Evolutionary conservation across 2,113 vertebrate genomes (phyloP).

Genomic region (Epinephelus fuscoguttatus): DNA sequence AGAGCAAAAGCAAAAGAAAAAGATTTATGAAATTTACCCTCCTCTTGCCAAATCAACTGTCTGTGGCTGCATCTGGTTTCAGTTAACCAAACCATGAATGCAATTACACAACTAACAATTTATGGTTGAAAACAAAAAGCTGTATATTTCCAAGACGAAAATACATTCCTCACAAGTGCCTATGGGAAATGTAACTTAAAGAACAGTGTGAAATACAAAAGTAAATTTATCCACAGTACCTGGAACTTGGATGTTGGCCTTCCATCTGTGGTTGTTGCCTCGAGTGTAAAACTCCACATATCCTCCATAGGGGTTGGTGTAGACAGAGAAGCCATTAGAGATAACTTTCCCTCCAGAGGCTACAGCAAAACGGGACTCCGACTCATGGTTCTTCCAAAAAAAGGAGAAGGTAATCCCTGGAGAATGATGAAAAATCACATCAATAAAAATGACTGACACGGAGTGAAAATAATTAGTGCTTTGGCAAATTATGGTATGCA

Average conservation of each 20-base stretch:
- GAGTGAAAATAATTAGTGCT: not conserved
- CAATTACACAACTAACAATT: slow-evolving; percentile 44
- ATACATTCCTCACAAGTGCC: slow-evolving; percentile 22
- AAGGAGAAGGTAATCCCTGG: slow-evolving; percentile 96
- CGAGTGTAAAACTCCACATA: slow-evolving; percentile 92
- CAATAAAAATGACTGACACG: slow-evolving; percentile 6
- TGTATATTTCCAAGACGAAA: slow-evolving; percentile 12
- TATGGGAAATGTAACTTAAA: not conserved
- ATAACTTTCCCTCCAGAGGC: slow-evolving; percentile 91
- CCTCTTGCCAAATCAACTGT: slow-evolving; percentile 33
- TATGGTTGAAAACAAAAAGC: slow-evolving; percentile 42
- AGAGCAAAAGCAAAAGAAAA: not conserved
- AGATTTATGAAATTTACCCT: slow-evolving; percentile 22
- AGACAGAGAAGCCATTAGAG: slow-evolving; percentile 94
- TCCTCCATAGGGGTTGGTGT: slow-evolving; percentile 85
- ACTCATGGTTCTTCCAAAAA: slow-evolving; percentile 94
- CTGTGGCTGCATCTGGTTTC: slow-evolving; percentile 50
- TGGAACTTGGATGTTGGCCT: slow-evolving; percentile 89
- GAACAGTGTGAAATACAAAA: slow-evolving; percentile 2
- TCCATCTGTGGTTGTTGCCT: slow-evolving; percentile 90
- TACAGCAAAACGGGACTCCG: slow-evolving; percentile 78
- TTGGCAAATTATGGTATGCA: not conserved
- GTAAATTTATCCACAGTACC: slow-evolving; percentile 81
- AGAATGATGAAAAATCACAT: slow-evolving; percentile 13
- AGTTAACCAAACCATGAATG: slow-evolving; percentile 57